phyloP scores from a whole-genome alignment of 2,797 vertebrate species.

The Muscicapa striata region DNA sequence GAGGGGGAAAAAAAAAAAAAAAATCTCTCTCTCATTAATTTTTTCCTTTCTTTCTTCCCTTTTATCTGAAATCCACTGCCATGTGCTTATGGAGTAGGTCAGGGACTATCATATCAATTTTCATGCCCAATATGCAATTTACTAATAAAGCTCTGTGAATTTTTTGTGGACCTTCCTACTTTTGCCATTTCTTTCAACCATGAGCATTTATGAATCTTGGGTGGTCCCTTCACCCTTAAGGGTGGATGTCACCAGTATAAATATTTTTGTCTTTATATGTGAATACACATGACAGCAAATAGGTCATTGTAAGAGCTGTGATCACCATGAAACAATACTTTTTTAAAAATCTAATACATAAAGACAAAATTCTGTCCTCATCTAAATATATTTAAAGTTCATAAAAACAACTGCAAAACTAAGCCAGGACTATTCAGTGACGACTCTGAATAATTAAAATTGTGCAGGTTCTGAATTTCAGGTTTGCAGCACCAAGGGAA shows the following conservation, averaged over 20 bases:
- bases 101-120: not conserved
- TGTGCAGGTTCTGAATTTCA: not conserved
- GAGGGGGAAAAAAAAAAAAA: not conserved
- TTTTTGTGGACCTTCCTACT: not conserved
- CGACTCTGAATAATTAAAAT: not conserved
- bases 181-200: not conserved
- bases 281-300: not conserved
- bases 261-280: not conserved
- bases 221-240: too few relatives aligned
- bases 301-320: not conserved
- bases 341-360: rapidly evolving
- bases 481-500: not conserved
- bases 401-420: not conserved
- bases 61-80: not conserved
- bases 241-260: not conserved
- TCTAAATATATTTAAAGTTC: not conserved
- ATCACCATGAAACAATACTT: not conserved
- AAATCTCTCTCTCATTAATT: not conserved
- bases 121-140: not conserved
- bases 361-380: not conserved
- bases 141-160: not conserved
- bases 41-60: not conserved
- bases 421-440: not conserved
- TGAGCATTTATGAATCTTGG: not conserved
- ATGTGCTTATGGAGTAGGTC: not conserved